Evolutionary conservation across 2,888 invertebrate genomes (phyloP).

Genomic region (Halictus quadricinctus): DNA sequence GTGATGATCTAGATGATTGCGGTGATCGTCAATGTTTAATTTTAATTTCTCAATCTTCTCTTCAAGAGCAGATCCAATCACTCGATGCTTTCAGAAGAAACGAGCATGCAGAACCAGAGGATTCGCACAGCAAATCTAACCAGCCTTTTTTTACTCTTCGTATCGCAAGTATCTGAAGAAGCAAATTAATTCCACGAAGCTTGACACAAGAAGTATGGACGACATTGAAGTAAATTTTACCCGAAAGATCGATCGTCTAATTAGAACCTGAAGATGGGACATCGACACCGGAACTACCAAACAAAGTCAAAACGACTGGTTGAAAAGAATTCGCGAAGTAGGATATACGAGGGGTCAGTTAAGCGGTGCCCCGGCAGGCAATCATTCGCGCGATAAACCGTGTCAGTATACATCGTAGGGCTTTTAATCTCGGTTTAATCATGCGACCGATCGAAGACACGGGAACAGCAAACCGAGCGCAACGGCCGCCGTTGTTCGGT

Average conservation of each 20-base stretch:
- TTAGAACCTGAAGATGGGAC: not conserved
- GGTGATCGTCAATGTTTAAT: too few species aligned
- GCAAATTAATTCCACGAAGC: not conserved
- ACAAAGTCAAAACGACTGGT: not conserved
- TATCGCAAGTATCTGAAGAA: not conserved
- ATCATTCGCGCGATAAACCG: conserved; percentile 5
- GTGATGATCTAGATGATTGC: too few species aligned
- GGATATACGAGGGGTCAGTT: too few species aligned
- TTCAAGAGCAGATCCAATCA: too few species aligned
- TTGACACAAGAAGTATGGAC: not conserved
- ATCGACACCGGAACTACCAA: not conserved
- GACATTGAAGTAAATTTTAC: not conserved
- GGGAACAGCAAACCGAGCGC: conserved; percentile 18
- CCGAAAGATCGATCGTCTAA: not conserved
- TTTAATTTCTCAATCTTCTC: too few species aligned
- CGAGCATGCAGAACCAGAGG: too few species aligned
- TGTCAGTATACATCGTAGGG: not conserved
- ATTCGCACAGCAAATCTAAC: too few species aligned
- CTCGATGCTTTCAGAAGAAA: too few species aligned
- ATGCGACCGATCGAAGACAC: conserved; percentile 1
- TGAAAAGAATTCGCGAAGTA: not conserved
- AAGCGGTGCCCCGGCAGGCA: not conserved
- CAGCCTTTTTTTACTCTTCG: not conserved
- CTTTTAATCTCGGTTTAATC: conserved; percentile 19
- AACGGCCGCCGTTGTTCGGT: conserved; percentile 13